Evolutionary conservation across 2,888 invertebrate species (phyloP), one percentile per base, ranked within the genome.

Genomic region (Cheilosia vernalis): DNA sequence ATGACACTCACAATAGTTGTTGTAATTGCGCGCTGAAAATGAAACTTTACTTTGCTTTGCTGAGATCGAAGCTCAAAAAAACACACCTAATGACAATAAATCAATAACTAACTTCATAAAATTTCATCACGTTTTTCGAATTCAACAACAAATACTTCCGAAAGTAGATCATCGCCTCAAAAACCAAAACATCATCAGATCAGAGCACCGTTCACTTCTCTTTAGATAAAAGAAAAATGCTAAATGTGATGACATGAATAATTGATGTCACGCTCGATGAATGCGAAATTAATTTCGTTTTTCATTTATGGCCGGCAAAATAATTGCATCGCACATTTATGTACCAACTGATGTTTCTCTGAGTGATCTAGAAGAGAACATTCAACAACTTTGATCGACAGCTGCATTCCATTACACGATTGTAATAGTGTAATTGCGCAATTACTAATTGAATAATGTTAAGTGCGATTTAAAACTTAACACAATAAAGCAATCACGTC

Each of bases 261-360:
- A 77, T 77, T 77, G 60, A 77, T 77, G 77, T 77, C 67, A 77
- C 63, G 67, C 67, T 60, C 67, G 60, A 2, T 67, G 67, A 60
- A 58, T 76, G 47, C n/a, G 37, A 60, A 60, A 72, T 70, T 58
- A 58, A 58, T 58, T 47, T 70, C 19, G 21, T 44, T n/a, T 24
- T 70, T 56, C 47, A 30, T 49, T 24, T 64, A 64, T 64, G 64
- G 37, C 37, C 33, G 53, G 37, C 47, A 24, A 37, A 67, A 77
- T 77, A 60, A 60, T 72, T 49, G 19, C 70, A 49, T 24, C 21
- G 24, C 19, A 27, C 10, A 27, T 27, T 27, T 13, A 37, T 37
- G 37, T 37, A 13, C 37, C 37, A 37, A 37, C 37, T 13, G 37
- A 5, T 37, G 58, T 58, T 37, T 19, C 17, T 33, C 30, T 56